phyloP scores from a whole-genome alignment of 2,113 vertebrate species.

The Centrocercus urophasianus region DNA sequence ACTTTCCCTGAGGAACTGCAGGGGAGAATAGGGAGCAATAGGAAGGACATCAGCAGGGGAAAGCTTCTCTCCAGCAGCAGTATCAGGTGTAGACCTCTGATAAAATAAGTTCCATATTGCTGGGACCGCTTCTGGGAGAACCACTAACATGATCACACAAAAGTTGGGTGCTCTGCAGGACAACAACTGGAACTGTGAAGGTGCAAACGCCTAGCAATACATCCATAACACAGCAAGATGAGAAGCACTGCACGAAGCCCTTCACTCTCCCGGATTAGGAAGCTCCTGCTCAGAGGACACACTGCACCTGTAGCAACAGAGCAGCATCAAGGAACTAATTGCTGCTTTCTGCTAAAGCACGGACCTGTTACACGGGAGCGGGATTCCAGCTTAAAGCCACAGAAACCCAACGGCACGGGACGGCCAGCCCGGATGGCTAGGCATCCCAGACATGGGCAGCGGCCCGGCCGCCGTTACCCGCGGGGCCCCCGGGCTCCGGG shows the following conservation, averaged over 20 bases:
- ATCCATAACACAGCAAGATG: background rate
- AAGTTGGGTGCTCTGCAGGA: background rate
- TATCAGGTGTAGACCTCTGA: background rate
- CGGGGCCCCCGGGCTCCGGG: too few relatives aligned
- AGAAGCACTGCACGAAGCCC: background rate
- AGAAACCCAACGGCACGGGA: accelerated
- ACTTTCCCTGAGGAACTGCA: background rate
- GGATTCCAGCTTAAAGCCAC: background rate
- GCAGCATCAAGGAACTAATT: accelerated
- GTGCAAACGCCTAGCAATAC: background rate
- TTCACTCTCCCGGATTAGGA: accelerated
- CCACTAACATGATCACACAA: accelerated
- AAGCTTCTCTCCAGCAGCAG: background rate
- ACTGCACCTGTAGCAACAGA: accelerated
- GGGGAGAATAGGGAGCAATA: background rate
- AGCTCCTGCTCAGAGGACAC: background rate
- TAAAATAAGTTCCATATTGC: too few relatives aligned
- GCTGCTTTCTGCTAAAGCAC: background rate
- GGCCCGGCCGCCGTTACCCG: background rate
- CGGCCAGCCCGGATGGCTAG: background rate
- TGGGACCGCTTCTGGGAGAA: background rate
- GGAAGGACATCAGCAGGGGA: background rate
- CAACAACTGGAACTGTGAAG: background rate
- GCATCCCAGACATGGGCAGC: accelerated
- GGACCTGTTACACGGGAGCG: accelerated